Evolutionary conservation across 2,113 vertebrate species (phyloP), one percentile per base, ranked within the genome.

Genomic region (Heterocephalus glaber): DNA sequence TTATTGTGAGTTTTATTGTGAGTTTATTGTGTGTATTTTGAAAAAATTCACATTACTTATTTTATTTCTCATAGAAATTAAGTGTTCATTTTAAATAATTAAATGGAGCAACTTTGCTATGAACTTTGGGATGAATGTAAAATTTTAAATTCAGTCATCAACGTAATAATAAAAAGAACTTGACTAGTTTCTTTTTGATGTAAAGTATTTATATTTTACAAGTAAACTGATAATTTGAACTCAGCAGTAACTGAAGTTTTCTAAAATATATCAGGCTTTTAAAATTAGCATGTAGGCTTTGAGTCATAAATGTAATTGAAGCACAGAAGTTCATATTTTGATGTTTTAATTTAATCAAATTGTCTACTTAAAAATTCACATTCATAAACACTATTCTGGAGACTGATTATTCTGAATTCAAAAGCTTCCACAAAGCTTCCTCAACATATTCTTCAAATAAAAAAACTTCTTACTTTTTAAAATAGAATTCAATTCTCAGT

Each of bases 301-400:
- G 10, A 89, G 16, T 47, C 60, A 3, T 90, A 80, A 74, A 92
- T 60, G n/a, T 47, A 82, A 84, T 26, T 72, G 16, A 86, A 66
- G n/a, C 38, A 35, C 8, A 86, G 20, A 82, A 84, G 56, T 65
- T 60, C 58, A 63, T n/a, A 28, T 58, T 74, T 47, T 47, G 12
- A 79, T 60, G 33, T 80, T 86, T 91, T 60, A 56, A 86, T 86
- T 83, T 87, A 89, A 89, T 77, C 16, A 86, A 95, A 20, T 33
- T 86, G 47, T 17, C 8, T 76, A 82, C 9, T 38, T 52, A 72
- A 92, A 86, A 87, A 47, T 81, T 47, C 14, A 35, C 19, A 89
- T 58, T 95, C 70, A 86, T 82, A 89, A 89, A 56, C 28, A 65
- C 54, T n/a, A 22, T 49, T 76, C 74, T 74, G 44, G 38, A 47